Base-by-base conservation (phyloP, 2,797 vertebrate genomes). In the Dermochelys coriacea region DNA sequence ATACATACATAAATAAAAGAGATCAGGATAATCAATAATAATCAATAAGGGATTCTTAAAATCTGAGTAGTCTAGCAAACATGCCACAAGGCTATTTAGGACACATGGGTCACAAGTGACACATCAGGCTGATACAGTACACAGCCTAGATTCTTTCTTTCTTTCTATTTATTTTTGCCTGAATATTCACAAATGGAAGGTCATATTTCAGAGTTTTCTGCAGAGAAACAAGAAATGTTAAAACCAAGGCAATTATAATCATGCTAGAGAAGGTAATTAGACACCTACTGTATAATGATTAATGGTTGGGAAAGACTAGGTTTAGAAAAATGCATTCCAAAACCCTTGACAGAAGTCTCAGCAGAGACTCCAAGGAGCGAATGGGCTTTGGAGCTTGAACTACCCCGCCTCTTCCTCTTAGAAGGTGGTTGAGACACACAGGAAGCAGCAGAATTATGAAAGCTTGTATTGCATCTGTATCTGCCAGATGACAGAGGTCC, bases 391-490 rank as follows among this genome's bases (percentile, higher is more conserved):
- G 86, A 88, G 80, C 68, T 78, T 85, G 80, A 95, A 92, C 91
- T 78, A 79, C 5, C 15, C 16, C 16, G 25, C 12, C 29, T 50
- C 7, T 82, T 94, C 84, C 80, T 86, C 81, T 96, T 86, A 87
- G 95, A 96, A 75, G 78, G 51, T 78, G 49, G 61, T 78, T 92
- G 80, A 55, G 90, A 94, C 80, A 90, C 64, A 83, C 94, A 75
- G 2, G 2, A 96, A 92, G 64, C 82, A 94, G 54, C 49, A 78
- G 84, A 91, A 92, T 19, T 89, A 93, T 68, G 91, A 95, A 78
- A 52, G 59, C 82, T 94, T 86, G 88, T 89, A 45, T 82, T 95
- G 86, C 57, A 80, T 82, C 94, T 94, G 88, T 75, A 75, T 25
- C 23, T 47, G 21, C 23, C 37, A 84, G 86, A 86, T 94, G 84